These are phyloP conservation scores for Triplophysa siluroides DNA, from an alignment of 2,113 vertebrate species.

Conservation along the genomic window DNA sequence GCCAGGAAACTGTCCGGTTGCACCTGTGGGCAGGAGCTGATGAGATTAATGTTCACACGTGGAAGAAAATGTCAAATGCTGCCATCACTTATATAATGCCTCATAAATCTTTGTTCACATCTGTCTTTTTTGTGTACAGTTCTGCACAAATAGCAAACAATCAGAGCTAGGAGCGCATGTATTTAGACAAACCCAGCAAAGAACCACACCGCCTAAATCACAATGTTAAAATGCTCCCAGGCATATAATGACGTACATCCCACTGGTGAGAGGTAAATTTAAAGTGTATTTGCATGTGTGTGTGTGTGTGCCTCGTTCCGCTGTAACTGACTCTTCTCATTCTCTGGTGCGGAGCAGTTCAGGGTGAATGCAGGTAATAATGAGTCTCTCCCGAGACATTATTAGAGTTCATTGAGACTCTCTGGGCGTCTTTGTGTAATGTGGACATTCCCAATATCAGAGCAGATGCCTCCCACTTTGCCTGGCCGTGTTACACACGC, in stretches of 20 bases:
- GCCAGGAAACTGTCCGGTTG: slow-evolving; percentile 29
- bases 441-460: slow-evolving; percentile 34
- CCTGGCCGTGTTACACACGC: slow-evolving; percentile 34
- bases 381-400: slow-evolving; percentile 31
- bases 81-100: background rate
- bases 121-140: slow-evolving; percentile 1
- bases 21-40: slow-evolving; percentile 37
- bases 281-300: background rate
- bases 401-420: slow-evolving; percentile 47
- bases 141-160: slow-evolving; percentile 3
- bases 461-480: slow-evolving; percentile 31
- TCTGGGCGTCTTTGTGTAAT: slow-evolving; percentile 41
- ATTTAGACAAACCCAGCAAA: slow-evolving; percentile 2
- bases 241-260: slow-evolving; percentile 29
- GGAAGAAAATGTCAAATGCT: slow-evolving; percentile 29
- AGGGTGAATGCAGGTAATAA: slow-evolving; percentile 48
- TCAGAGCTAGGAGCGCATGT: background rate
- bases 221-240: slow-evolving; percentile 7
- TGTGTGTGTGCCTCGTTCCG: background rate
- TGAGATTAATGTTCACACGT: slow-evolving; percentile 34
- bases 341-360: slow-evolving; percentile 29
- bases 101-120: slow-evolving; percentile 1
- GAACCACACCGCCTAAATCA: background rate
- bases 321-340: slow-evolving; percentile 7
- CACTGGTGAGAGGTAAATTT: slow-evolving; percentile 22